Base-by-base conservation (phyloP, 2,113 vertebrate genomes). In the Hippocampus barbouri region DNA sequence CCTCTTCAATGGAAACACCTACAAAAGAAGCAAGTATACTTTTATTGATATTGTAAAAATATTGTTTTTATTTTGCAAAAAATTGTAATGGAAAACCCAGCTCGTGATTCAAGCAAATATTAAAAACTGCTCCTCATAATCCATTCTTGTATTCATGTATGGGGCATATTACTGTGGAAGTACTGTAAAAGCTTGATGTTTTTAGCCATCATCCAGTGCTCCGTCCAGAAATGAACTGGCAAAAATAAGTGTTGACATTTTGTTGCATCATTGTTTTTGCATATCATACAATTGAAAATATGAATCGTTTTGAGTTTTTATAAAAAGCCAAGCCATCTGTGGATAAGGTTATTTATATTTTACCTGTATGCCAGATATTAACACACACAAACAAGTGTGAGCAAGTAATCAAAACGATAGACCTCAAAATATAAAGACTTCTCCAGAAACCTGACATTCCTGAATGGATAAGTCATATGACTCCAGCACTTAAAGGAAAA, bases 351-450 rank as follows among this genome's bases (percentile, higher is more conserved):
- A 85, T 89, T 92, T 90, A 86, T 77, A 88, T 70, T 87, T 73
- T 53, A 16, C 14, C 8, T 66, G 64, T 47, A 47, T 25, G 74
- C 84, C 80, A 87, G 85, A 81, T 7, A 71, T 78, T 80, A 77
- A 88, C 87, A 89, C 85, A 88, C 76, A 88, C 83, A 89, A 6
- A 85, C 63, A 80, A 77, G 69, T 70, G 57, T 68, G 43, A 84
- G 60, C 66, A 61, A 76, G 64, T 66, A 79, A 79, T 78, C 77
- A 69, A 88, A 83, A 83, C 76, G 67, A 20, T 63, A 69, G 45
- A 62, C 76, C 69, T 80, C 61, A 81, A 68, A 60, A 12, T 80
- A 82, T 83, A 77, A 82, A 87, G 84, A 79, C 34, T 15, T 0
- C 62, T 57, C 45, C 62, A 68, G 61, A 49, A 61, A 66, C 38